Evolutionary conservation across 2,888 invertebrate genomes (phyloP).

Genomic region (Acrobeloides nanus): DNA sequence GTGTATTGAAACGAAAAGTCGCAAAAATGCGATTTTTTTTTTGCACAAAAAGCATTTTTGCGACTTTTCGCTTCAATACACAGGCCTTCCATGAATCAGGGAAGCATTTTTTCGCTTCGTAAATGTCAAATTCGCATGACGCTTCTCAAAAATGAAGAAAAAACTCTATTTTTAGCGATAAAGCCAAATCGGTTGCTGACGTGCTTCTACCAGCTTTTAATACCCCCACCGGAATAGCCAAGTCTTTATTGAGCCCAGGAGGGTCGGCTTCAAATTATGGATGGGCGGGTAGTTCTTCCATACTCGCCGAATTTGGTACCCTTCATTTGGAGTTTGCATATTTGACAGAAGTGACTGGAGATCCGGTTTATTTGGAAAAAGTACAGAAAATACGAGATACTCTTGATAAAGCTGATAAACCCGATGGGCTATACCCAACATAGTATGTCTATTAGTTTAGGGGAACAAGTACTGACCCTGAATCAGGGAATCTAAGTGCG

Average conservation of each 20-base stretch:
- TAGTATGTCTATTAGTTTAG: conserved; percentile 90
- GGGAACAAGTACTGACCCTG: too few relatives aligned
- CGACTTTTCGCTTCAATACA: too few relatives aligned
- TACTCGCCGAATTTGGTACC: conserved; percentile 91
- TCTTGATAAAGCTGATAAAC: conserved; percentile 76
- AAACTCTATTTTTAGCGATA: conserved; percentile 72
- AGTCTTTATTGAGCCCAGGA: conserved; percentile 77
- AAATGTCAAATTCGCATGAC: background rate
- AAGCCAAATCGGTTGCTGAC: conserved; percentile 83
- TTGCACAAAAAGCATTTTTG: too few relatives aligned
- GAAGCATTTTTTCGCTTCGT: too few relatives aligned
- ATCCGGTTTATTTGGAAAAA: conserved; percentile 77
- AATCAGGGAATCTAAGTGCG: conserved; percentile 69
- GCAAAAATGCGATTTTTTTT: too few relatives aligned
- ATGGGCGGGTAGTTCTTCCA: conserved; percentile 86
- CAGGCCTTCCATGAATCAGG: too few relatives aligned
- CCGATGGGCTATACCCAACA: conserved; percentile 81
- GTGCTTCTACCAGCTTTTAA: conserved; percentile 91
- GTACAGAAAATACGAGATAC: conserved; percentile 80
- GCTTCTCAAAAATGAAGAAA: too few relatives aligned
- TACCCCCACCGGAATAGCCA: conserved; percentile 85
- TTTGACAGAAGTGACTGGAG: conserved; percentile 87
- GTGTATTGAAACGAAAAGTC: too few relatives aligned
- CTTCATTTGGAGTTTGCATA: conserved; percentile 91
- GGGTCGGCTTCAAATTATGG: conserved; percentile 91